A percentile compares a stretch with the other conserved stretches of the same genome.
Evolutionary conservation across 2,888 invertebrate genomes (phyloP).

Genomic region (Frankliniella intonsa): DNA sequence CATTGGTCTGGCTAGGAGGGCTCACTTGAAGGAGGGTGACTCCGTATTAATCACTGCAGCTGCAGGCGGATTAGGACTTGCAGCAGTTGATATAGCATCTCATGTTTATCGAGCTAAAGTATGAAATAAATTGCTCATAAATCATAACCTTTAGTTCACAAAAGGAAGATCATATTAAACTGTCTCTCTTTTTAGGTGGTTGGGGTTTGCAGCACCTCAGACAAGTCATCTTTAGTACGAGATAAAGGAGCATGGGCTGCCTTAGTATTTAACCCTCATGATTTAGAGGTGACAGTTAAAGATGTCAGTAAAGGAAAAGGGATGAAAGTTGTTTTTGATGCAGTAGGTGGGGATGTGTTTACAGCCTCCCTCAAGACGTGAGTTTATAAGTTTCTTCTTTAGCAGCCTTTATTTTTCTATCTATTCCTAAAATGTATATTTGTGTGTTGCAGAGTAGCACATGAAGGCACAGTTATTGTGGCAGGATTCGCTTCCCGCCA

Average conservation of each 20-base stretch:
- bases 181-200: constrained; percentile 53
- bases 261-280: constrained; percentile 54
- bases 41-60: constrained; percentile 62
- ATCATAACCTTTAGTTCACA: neutral
- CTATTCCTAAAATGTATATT: constrained; percentile 36
- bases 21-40: constrained; percentile 51
- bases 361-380: constrained; percentile 57
- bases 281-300: constrained; percentile 52
- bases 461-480: constrained; percentile 52
- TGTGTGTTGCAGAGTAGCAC: constrained; percentile 49
- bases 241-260: constrained; percentile 61
- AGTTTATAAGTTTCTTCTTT: constrained; percentile 35
- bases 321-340: constrained; percentile 61
- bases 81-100: constrained; percentile 64
- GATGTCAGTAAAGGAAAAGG: constrained; percentile 56
- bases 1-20: constrained; percentile 56
- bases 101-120: constrained; percentile 64
- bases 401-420: constrained; percentile 41
- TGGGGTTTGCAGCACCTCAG: constrained; percentile 61
- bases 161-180: neutral
- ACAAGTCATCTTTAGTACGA: constrained; percentile 54
- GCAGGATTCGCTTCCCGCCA: constrained; percentile 52
- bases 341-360: constrained; percentile 58
- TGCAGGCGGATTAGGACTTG: constrained; percentile 59
- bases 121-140: constrained; percentile 28